Percentiles rank a stretch among this genome's conserved stretches.
Conservation (phyloP, 1,140 invertebrate species). For the Acromyrmex charruanus region DNA sequence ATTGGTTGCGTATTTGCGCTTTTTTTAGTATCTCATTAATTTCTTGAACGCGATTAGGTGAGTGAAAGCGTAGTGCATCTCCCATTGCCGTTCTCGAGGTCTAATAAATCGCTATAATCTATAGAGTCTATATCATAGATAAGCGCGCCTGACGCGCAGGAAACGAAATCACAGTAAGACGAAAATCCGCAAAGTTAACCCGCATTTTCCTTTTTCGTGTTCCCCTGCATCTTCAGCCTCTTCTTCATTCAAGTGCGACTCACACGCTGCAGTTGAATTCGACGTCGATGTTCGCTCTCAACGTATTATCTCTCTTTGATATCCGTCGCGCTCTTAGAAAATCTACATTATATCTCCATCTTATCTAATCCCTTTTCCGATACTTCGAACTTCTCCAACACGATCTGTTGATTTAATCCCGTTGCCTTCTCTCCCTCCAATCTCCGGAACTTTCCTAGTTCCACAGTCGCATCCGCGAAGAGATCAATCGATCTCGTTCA, state of each 20-base stretch:
- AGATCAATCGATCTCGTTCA: slow-evolving; percentile 23
- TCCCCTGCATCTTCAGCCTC: neutral
- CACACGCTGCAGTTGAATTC: slow-evolving; percentile 28
- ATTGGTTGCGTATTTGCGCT: neutral
- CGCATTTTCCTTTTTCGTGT: slow-evolving; percentile 22
- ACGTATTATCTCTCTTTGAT: slow-evolving; percentile 25
- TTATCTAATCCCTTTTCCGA: slow-evolving; percentile 15
- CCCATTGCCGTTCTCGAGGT: slow-evolving; percentile 34
- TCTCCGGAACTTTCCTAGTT: neutral
- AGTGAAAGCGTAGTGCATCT: slow-evolving; percentile 19
- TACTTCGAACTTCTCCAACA: neutral
- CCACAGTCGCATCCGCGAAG: neutral
- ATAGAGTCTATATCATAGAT: slow-evolving; percentile 47
- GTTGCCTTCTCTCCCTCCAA: neutral
- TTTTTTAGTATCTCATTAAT: neutral
- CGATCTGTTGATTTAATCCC: slow-evolving; percentile 1
- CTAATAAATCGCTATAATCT: slow-evolving; percentile 63
- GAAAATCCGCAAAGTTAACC: slow-evolving; percentile 67
- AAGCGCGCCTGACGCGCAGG: slow-evolving; percentile 58
- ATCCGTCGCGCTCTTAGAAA: slow-evolving; percentile 16
- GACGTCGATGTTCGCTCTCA: slow-evolving; percentile 12
- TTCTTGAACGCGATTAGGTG: slow-evolving; percentile 9
- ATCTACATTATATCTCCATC: slow-evolving; percentile 44
- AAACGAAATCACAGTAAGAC: slow-evolving; percentile 75
- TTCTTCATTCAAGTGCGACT: neutral